Evolutionary conservation across 1,140 invertebrate species (phyloP).

Genomic region (Drosophila serrata): DNA sequence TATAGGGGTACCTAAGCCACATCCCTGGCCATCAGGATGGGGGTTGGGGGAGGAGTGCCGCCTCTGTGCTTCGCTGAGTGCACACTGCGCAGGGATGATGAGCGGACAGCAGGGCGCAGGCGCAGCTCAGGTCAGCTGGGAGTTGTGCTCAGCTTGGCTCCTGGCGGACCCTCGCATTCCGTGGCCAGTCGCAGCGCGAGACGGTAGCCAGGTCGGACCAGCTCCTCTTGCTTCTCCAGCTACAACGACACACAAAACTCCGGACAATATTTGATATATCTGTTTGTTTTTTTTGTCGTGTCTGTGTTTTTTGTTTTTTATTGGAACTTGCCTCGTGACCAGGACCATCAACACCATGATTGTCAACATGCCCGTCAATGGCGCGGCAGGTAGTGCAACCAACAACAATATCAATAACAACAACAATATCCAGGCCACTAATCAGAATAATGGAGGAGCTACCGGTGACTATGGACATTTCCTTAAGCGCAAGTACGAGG

Average conservation of each 20-base stretch:
- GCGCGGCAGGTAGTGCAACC: constrained; percentile 35
- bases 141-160: constrained; percentile 11
- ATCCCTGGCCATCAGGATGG: not conserved
- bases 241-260: not conserved
- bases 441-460: constrained; percentile 30
- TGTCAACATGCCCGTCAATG: constrained; percentile 74
- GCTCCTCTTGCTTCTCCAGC: not conserved
- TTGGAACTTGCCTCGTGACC: not conserved
- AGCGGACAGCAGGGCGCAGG: constrained; percentile 31
- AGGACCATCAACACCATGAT: constrained; percentile 48
- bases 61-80: constrained; percentile 12
- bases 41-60: not conserved
- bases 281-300: constrained; percentile 37
- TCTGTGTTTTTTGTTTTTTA: constrained; percentile 20
- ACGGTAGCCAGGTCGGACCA: constrained; percentile 61
- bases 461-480: constrained; percentile 56
- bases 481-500: constrained; percentile 67
- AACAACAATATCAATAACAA: constrained; percentile 35
- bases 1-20: not conserved
- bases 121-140: constrained; percentile 32
- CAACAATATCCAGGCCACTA: constrained; percentile 18
- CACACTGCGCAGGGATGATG: constrained; percentile 35
- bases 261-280: not conserved
- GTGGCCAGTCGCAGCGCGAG: constrained; percentile 71
- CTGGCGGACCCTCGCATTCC: constrained; percentile 52